Evolutionary conservation across 2,113 vertebrate species (phyloP).

Genomic region (Rhineura floridana): DNA sequence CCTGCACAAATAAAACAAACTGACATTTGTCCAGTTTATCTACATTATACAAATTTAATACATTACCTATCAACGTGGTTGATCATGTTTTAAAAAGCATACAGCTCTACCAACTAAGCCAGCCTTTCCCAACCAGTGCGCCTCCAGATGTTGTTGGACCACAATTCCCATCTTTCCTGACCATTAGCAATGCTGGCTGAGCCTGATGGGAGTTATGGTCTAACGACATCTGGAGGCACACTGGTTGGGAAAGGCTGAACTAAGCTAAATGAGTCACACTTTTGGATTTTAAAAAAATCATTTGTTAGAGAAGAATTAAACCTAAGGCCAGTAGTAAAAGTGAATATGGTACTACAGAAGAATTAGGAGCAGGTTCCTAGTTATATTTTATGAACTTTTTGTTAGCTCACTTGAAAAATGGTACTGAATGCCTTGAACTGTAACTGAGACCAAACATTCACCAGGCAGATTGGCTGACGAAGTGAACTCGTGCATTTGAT

Average conservation of each 20-base stretch:
- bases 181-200: too few species aligned
- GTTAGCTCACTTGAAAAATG: neutral
- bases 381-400: neutral
- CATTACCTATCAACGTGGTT: neutral
- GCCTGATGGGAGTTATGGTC: too few species aligned
- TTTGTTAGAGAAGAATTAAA: neutral
- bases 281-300: too few species aligned
- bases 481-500: neutral
- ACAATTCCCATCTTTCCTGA: too few species aligned
- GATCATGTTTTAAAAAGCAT: neutral
- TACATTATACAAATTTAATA: neutral
- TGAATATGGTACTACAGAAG: neutral
- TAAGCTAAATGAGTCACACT: too few species aligned
- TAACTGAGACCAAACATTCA: too few species aligned
- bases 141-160: too few species aligned
- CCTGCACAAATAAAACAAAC: neutral
- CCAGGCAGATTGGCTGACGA: neutral
- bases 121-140: too few species aligned
- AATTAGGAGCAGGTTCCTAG: too few species aligned
- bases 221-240: too few species aligned
- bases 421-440: too few species aligned
- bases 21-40: neutral
- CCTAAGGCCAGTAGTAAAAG: neutral
- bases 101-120: neutral
- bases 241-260: too few species aligned